Evolutionary conservation across 2,113 vertebrate genomes (phyloP).

Genomic region (Paracanthobrama guichenoti): DNA sequence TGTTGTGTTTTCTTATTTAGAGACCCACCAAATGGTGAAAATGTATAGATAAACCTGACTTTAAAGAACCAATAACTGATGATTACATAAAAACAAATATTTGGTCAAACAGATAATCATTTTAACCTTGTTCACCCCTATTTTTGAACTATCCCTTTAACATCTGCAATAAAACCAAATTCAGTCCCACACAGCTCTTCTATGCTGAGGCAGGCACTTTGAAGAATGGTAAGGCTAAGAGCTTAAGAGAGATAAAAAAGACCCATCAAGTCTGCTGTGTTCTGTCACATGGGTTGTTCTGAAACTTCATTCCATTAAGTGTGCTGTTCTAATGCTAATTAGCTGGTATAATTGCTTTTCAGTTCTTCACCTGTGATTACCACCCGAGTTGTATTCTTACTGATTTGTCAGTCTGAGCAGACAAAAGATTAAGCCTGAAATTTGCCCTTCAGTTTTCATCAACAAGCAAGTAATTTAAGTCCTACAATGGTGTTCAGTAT

Average conservation of each 20-base stretch:
- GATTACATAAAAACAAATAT: no score
- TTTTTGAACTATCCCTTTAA: not conserved
- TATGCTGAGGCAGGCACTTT: conserved; percentile 1
- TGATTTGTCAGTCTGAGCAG: conserved; percentile 7
- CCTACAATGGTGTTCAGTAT: conserved; percentile 21
- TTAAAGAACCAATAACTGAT: no score
- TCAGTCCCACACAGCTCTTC: not conserved
- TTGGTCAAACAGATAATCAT: no score
- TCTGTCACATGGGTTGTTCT: not conserved
- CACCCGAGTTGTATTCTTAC: not conserved
- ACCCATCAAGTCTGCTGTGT: conserved; percentile 4
- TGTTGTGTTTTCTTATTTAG: no score
- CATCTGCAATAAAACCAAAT: not conserved
- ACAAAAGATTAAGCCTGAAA: conserved; percentile 2
- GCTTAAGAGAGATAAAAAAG: conserved; percentile 8
- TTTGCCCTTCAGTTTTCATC: conserved; percentile 11
- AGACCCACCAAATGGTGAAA: no score
- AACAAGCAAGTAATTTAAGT: conserved; percentile 39
- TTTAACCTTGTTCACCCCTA: no score
- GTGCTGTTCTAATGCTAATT: conserved; percentile 13
- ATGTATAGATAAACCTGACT: no score
- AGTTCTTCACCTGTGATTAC: not conserved
- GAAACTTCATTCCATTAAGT: conserved; percentile 7
- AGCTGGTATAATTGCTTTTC: conserved; percentile 5
- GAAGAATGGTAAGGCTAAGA: not conserved